Evolutionary conservation across 2,113 vertebrate species (phyloP).

Genomic region (Prunella himalayana): DNA sequence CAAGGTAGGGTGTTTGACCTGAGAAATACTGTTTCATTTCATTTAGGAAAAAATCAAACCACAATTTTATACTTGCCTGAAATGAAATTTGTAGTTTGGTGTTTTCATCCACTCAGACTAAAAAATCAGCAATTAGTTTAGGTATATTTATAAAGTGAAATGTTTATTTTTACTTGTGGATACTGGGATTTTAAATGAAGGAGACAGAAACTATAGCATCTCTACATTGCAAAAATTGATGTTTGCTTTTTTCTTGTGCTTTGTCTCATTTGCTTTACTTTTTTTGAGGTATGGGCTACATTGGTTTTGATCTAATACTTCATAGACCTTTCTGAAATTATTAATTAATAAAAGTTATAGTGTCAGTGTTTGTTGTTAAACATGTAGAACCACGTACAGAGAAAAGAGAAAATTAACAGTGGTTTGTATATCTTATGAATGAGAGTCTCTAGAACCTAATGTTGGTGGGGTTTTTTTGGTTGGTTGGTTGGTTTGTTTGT

Average conservation of each 20-base stretch:
- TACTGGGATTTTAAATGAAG: neutral
- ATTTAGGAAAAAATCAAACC: neutral
- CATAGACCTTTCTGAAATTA: neutral
- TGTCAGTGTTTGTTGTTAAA: neutral
- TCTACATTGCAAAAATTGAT: neutral
- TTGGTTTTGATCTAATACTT: neutral
- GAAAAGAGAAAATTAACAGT: neutral
- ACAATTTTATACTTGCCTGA: neutral
- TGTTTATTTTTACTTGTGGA: neutral
- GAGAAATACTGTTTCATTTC: neutral
- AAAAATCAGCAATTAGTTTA: neutral
- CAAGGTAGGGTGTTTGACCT: neutral
- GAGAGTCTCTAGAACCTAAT: neutral
- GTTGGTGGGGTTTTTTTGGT: neutral
- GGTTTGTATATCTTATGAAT: neutral
- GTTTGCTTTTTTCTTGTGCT: neutral
- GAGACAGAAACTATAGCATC: neutral
- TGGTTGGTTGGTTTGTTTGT: neutral
- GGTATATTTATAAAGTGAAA: neutral
- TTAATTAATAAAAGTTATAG: neutral
- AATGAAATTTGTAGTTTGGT: neutral
- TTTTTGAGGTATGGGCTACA: neutral
- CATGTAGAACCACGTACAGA: neutral
- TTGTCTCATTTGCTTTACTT: neutral
- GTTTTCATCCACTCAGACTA: neutral